phyloP scores from a whole-genome alignment of 2,113 vertebrate genomes.

The Pyrgilauda ruficollis region DNA sequence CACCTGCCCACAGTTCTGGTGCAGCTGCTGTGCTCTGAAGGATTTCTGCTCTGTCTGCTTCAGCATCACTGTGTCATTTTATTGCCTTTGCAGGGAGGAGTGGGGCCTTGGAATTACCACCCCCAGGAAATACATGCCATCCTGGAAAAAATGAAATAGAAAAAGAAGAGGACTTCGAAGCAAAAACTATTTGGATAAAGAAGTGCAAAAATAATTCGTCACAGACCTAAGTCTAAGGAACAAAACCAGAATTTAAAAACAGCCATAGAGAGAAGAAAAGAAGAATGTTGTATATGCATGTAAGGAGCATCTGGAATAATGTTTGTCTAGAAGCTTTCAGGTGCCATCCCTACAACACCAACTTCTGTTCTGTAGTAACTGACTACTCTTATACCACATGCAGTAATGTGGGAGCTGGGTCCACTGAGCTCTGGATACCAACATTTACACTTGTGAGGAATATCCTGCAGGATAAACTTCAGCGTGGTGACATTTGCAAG shows the following conservation, averaged over 20 bases:
- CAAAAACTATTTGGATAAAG: not conserved
- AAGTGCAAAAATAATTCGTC: not conserved
- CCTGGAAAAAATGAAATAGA: slow-evolving; percentile 75
- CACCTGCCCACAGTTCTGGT: not conserved
- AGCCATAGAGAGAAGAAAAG: not conserved
- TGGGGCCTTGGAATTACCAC: slow-evolving; percentile 85
- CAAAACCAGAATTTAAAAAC: not conserved
- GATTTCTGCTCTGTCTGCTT: not conserved
- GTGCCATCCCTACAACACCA: not conserved
- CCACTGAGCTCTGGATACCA: not conserved
- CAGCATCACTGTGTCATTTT: not conserved
- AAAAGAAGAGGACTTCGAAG: not conserved
- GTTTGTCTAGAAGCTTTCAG: not conserved
- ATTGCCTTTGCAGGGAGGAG: slow-evolving; percentile 76
- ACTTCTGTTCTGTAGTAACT: not conserved
- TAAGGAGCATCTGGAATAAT: not conserved
- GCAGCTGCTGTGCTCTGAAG: not conserved
- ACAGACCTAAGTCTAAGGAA: not conserved
- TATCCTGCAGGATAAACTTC: not conserved
- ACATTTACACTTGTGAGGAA: not conserved
- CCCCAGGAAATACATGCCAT: slow-evolving; percentile 81
- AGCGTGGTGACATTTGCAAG: not conserved
- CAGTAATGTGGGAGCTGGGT: not conserved
- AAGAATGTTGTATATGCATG: not conserved
- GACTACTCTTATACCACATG: not conserved